phyloP scores from a whole-genome alignment of 2,797 vertebrate species.

The Brachyrhaphis roseni region DNA sequence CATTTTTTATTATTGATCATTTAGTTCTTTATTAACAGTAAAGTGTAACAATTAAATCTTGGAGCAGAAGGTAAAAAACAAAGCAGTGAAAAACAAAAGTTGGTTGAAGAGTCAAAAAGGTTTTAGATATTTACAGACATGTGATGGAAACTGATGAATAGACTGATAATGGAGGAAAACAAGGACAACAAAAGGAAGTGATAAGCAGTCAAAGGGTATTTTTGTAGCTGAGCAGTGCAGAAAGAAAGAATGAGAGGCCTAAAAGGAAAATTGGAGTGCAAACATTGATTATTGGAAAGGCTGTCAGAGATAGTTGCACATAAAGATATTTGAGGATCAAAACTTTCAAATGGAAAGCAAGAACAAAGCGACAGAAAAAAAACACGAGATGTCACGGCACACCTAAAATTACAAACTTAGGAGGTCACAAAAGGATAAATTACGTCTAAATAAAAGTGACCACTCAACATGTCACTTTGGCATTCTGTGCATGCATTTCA shows the following conservation, averaged over 20 bases:
- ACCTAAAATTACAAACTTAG: not conserved
- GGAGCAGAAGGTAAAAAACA: not conserved
- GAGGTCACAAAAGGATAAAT: slow-evolving; percentile 1
- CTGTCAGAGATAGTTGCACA: slow-evolving; percentile 32
- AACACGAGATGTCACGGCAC: slow-evolving; percentile 2
- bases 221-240: slow-evolving; percentile 38
- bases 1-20: not conserved
- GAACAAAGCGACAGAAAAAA: slow-evolving; percentile 15
- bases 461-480: slow-evolving; percentile 56
- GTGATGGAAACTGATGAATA: slow-evolving; percentile 13
- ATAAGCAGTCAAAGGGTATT: slow-evolving; percentile 33
- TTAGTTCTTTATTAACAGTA: not conserved
- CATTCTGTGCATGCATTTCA: slow-evolving; percentile 59
- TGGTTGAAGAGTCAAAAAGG: not conserved
- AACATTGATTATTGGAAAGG: slow-evolving; percentile 28
- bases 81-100: not conserved
- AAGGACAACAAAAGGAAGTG: slow-evolving; percentile 19
- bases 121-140: not conserved
- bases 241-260: slow-evolving; percentile 37
- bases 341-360: slow-evolving; percentile 23
- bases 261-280: slow-evolving; percentile 44
- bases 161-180: slow-evolving; percentile 19
- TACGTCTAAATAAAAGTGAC: slow-evolving; percentile 22
- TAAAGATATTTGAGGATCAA: slow-evolving; percentile 38
- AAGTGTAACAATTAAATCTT: not conserved